Evolutionary conservation across 2,888 invertebrate genomes (phyloP).

Genomic region (Cantharis flavilabris): DNA sequence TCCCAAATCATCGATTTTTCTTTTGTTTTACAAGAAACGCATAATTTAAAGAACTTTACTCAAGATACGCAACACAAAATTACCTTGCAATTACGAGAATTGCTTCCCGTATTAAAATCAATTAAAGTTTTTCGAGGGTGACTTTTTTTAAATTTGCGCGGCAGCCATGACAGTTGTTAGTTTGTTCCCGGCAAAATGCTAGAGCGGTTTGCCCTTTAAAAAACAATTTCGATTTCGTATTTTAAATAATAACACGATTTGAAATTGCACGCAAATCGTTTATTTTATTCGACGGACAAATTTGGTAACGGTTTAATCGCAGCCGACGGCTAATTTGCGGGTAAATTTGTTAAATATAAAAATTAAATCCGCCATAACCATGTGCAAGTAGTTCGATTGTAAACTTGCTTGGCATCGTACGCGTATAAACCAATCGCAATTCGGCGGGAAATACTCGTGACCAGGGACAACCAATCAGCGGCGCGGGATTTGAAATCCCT

Average conservation of each 20-base stretch:
- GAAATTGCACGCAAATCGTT: slow-evolving; percentile 34
- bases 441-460: slow-evolving; percentile 55
- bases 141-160: slow-evolving; percentile 42
- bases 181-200: slow-evolving; percentile 45
- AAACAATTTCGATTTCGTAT: slow-evolving; percentile 2
- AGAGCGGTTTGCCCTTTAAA: slow-evolving; percentile 4
- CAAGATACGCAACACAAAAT: neutral
- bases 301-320: slow-evolving; percentile 27
- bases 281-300: slow-evolving; percentile 34
- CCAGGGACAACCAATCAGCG: slow-evolving; percentile 47
- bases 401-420: slow-evolving; percentile 12
- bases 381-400: slow-evolving; percentile 41
- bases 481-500: slow-evolving; percentile 56
- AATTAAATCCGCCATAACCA: slow-evolving; percentile 39
- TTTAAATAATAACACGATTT: slow-evolving; percentile 20
- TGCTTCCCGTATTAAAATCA: neutral
- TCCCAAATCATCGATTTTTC: slow-evolving; percentile 10
- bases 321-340: slow-evolving; percentile 26
- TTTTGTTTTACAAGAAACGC: neutral
- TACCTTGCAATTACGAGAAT: neutral
- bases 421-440: slow-evolving; percentile 44
- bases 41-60: neutral
- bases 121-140: neutral
- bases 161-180: slow-evolving; percentile 48
- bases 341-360: slow-evolving; percentile 46